Base-by-base conservation (phyloP, 2,113 vertebrate genomes). In the Xiphophorus couchianus region DNA sequence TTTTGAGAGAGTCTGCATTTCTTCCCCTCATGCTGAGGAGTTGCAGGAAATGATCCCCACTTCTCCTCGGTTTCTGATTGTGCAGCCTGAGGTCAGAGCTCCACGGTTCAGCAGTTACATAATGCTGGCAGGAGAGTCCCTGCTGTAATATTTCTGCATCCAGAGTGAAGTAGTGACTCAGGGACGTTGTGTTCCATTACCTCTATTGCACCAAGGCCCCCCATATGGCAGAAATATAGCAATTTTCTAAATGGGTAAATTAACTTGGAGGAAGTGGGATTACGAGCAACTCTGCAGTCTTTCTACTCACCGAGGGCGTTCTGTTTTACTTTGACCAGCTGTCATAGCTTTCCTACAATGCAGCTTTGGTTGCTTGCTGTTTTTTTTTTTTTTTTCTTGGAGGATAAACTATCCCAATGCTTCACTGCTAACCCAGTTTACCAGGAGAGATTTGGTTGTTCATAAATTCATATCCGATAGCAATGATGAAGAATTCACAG, bases 101-200 rank as follows among this genome's bases (percentile, higher is more conserved):
- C 62, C 65, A 67, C 62, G 39, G 22, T 17, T 33, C 39, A 63
- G 69, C 25, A 42, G 71, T 89, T 89, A 51, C 39, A 35, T 78
- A 82, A 83, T 30, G 15, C 51, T 44, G 33, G 25, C 22, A 15
- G 30, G 71, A 74, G 69, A 71, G 67, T 66, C 79, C 44, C 78
- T 62, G 63, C 73, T 79, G 69, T 80, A 66, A 66, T 75, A 66
- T 86, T 83, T 84, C 80, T 81, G 35, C 72, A 74, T 54, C 28
- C 37, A 54, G 39, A 78, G 74, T 82, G 77, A 85, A 54, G 66
- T 61, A 68, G 64, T 65, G 73, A 84, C 71, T 86, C 19, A 22
- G 25, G 31, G 33, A 75, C 51, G 81, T 64, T 63, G 80, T 82
- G 80, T 88, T 84, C 73, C 68, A 78, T 91, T 86, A 82, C 80